Evolutionary conservation across 2,888 invertebrate genomes (phyloP), one percentile per base, ranked within the genome.

Genomic region (Girardia tigrina): DNA sequence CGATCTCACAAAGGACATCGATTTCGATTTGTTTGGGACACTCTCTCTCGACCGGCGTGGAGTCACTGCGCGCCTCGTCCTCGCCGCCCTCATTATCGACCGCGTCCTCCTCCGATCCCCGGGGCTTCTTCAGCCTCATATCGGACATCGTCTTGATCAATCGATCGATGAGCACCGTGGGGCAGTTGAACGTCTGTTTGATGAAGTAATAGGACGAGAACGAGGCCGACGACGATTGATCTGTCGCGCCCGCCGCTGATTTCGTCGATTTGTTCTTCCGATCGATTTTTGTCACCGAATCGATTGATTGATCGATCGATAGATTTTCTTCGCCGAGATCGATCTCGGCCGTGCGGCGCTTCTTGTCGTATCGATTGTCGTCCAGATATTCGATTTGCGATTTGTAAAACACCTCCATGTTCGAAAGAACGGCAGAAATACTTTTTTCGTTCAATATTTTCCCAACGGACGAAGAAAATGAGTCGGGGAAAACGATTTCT

Each of bases 151-250:
- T 56, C n/a, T 16, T 4, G n/a, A 56, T 56, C 23, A 56, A 56
- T 56, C 23, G 56, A 56, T 56, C 56, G 23, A 56, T 56, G 4
- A 56, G n/a, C 4, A 56, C 56, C 23, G 56, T 56, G 6, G 56
- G 56, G 23, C 56, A 56, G 23, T 56, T 56, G 56, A 56, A 56
- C n/a, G 56, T 56, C 23, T 56, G 56, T 56, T 56, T 56, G n/a
- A 56, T 56, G n/a, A 56, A 56, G 23, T 56, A 56, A 56, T 56
- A 56, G 4, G 56, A 56, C 23, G 56, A 56, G n/a, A 56, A 56
- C n/a, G 56, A 56, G 16, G 8, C 12, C 23, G n/a, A 20, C 4
- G 56, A 56, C n/a, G 4, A 23, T 16, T 36, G 36, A n/a, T n/a
- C n/a, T n/a, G n/a, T n/a, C n/a, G n/a, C n/a, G n/a, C n/a, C n/a